Percentiles rank a stretch among this genome's conserved stretches.
These are phyloP conservation scores for Drosophila rubida DNA, from an alignment of 2,888 invertebrate genomes.

Conservation along the genomic window DNA sequence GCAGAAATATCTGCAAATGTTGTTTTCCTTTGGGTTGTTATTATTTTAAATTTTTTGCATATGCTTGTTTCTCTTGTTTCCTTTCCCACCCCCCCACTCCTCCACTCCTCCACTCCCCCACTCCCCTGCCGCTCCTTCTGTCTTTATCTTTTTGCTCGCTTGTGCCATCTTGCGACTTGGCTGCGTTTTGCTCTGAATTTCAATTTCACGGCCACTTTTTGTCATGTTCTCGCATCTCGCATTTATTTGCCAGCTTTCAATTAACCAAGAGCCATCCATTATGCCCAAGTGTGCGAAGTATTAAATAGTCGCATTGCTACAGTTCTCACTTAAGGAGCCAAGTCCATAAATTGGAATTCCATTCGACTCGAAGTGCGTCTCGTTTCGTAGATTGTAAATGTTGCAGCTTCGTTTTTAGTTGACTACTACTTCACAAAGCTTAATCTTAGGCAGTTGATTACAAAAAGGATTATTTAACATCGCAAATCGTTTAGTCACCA, in stretches of 20 bases:
- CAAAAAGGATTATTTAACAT: too few relatives aligned
- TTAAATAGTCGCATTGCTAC: too few relatives aligned
- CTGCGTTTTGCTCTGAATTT: constrained; percentile 10
- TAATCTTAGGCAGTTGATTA: too few relatives aligned
- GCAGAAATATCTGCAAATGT: constrained; percentile 76
- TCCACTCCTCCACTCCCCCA: background rate
- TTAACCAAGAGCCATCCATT: constrained; percentile 24
- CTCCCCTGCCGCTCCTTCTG: background rate
- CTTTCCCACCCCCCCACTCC: background rate
- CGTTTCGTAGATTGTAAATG: too few relatives aligned
- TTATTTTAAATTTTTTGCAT: constrained; percentile 76
- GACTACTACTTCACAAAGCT: too few relatives aligned
- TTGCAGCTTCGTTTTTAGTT: too few relatives aligned
- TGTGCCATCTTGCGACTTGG: constrained; percentile 17
- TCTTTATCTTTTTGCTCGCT: constrained; percentile 18
- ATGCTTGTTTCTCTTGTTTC: constrained; percentile 42
- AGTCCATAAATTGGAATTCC: too few relatives aligned
- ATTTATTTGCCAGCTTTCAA: constrained; percentile 22
- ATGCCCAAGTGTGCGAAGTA: background rate
- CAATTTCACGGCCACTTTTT: constrained; percentile 28
- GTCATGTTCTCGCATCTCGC: constrained; percentile 11
- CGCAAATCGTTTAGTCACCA: too few relatives aligned
- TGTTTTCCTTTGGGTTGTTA: constrained; percentile 82
- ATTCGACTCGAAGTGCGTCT: too few relatives aligned
- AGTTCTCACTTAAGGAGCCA: too few relatives aligned